These are phyloP conservation scores for Rousettus leschenaultii DNA, from an alignment of 2,113 vertebrate species.

Conservation along the genomic window DNA sequence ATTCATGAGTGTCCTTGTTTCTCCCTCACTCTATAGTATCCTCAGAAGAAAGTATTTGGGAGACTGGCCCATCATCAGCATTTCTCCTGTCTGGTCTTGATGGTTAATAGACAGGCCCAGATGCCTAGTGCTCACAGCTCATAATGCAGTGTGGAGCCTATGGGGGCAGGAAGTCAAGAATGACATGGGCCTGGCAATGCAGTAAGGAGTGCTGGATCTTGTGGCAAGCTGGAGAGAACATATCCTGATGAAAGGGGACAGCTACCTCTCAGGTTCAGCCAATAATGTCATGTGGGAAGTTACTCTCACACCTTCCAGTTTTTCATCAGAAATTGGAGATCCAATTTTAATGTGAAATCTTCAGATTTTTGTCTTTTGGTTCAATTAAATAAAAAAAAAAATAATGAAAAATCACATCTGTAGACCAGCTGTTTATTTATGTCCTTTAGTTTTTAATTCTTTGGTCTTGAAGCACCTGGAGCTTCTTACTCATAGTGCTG, in stretches of 20 bases:
- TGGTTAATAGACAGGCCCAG: neutral
- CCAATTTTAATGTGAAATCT: neutral
- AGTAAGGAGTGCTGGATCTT: neutral
- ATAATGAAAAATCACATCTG: neutral
- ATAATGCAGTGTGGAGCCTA: neutral
- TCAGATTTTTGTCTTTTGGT: neutral
- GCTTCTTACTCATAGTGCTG: neutral
- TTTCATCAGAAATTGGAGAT: neutral
- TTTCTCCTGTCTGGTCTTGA: neutral
- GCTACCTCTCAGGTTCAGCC: neutral
- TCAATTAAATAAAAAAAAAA: neutral
- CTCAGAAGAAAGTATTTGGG: neutral
- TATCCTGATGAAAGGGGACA: neutral
- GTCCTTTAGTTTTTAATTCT: neutral
- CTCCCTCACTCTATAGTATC: neutral
- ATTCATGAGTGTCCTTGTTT: neutral
- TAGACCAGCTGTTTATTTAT: neutral
- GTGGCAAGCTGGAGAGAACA: neutral
- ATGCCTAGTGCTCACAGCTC: neutral
- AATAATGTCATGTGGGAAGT: neutral
- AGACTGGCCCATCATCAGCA: neutral
- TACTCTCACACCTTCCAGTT: neutral
- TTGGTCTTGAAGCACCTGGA: neutral
- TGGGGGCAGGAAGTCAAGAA: neutral
- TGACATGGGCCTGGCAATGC: fast-evolving